Evolutionary conservation across 37 sponge, comb jelly and placozoan genomes (phyloP), one percentile per base, ranked within the genome.

Genomic region (Halichondria panicea): DNA sequence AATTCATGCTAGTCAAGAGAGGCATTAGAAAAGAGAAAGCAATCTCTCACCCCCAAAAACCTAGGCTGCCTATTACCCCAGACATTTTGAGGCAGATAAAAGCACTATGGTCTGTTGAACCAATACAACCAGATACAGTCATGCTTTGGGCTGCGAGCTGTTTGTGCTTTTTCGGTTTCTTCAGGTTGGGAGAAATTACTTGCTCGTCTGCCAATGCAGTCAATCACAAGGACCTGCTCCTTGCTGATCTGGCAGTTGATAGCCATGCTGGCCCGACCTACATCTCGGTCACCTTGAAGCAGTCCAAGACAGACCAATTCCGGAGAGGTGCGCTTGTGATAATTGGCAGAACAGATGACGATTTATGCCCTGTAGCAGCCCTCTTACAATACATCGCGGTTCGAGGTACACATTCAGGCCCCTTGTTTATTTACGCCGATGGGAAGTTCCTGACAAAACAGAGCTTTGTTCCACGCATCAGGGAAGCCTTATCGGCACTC

Each of bases 231-330:
- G 45, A 81, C 40, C 50, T 81, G 0, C 1, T 56, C 0, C 30
- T 37, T 35, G 46, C 30, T 24, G 82, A 72, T 46, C 19, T 80
- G 0, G n/a, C 59, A 41, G 71, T 80, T 25, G 46, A 59, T 37
- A 36, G 25, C 42, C 42, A 2, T 27, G 38, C 41, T 27, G 4
- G 1, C 68, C 68, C 68, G 2, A 5, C 3, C 19, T 3, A 57
- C 57, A 13, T 80, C 27, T 31, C 42, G 48, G 38, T 80, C 4
- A 48, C 70, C 11, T 52, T 80, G 15, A 80, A 71, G 53, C 30
- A 21, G 35, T 80, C 81, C 33, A 80, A 80, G 39, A 39, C 43
- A 36, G 82, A 81, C 34, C 82, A 81, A 45, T 36, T 73, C 22
- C 74, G 82, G 7, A 63, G 36, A 54, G 82, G 82, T 4, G 82